These are phyloP conservation scores for Xyrauchen texanus DNA, from an alignment of 2,113 vertebrate species.

Conservation along the genomic window DNA sequence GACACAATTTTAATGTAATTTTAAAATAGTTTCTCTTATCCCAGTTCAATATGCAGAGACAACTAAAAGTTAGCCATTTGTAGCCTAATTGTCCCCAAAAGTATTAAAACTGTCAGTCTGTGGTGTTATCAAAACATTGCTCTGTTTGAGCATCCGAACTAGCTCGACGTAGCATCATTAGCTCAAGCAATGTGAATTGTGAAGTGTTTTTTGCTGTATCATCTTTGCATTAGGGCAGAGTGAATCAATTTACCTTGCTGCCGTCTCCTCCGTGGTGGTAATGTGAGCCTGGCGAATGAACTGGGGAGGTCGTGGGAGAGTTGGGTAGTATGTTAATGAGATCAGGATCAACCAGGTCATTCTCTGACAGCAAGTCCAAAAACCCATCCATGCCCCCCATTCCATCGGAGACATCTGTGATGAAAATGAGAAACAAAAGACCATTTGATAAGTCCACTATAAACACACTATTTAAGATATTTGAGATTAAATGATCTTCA, in stretches of 20 bases:
- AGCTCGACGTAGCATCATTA: too few relatives aligned
- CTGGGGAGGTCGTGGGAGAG: constrained; percentile 80
- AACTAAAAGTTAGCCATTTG: too few relatives aligned
- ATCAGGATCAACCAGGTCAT: constrained; percentile 91
- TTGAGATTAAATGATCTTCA: accelerated
- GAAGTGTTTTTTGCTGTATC: too few relatives aligned
- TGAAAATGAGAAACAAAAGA: neutral
- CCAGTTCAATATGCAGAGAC: too few relatives aligned
- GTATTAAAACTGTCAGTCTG: too few relatives aligned
- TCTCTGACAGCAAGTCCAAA: constrained; percentile 88
- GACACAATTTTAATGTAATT: too few relatives aligned
- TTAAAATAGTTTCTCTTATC: too few relatives aligned
- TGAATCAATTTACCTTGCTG: constrained; percentile 82
- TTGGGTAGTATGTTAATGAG: constrained; percentile 96
- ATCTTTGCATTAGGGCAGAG: too few relatives aligned
- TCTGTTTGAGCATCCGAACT: too few relatives aligned
- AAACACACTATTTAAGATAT: neutral
- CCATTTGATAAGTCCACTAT: neutral
- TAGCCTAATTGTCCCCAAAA: too few relatives aligned
- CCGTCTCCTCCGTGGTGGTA: constrained; percentile 92
- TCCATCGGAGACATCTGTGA: constrained; percentile 87
- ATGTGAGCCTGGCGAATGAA: constrained; percentile 93
- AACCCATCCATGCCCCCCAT: constrained; percentile 81
- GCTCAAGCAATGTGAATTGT: too few relatives aligned
- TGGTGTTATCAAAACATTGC: too few relatives aligned